Conservation (phyloP, 2,888 invertebrate species). For the Nipponacmea schrenckii region DNA sequence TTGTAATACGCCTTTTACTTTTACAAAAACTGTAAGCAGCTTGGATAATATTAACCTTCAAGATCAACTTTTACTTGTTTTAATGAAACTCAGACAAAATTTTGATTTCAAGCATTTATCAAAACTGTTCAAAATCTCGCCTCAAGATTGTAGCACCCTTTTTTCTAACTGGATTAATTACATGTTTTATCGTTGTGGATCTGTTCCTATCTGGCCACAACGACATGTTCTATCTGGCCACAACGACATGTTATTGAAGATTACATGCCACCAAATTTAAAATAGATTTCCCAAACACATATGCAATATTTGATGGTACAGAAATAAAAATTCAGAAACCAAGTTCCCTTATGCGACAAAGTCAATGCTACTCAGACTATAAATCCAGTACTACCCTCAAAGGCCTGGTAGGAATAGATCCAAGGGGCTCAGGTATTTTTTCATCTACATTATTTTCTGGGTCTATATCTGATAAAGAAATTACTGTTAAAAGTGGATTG, state of each 20-base stretch:
- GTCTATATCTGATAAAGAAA: conserved; percentile 26
- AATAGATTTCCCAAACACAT: conserved; percentile 4
- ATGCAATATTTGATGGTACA: conserved; percentile 10
- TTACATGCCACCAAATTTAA: neutral
- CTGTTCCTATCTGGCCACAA: neutral
- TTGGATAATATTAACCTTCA: neutral
- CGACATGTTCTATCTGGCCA: too few relatives aligned
- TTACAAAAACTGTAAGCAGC: neutral
- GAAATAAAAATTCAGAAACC: conserved; percentile 13
- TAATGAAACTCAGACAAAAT: neutral
- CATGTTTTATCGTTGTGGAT: neutral
- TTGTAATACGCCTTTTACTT: neutral
- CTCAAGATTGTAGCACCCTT: neutral
- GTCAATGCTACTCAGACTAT: conserved; percentile 25
- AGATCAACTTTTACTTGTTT: neutral
- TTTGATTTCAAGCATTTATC: neutral
- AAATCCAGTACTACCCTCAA: conserved; percentile 29
- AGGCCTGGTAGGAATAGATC: conserved; percentile 22
- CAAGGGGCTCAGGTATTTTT: conserved; percentile 27
- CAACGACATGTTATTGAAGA: neutral
- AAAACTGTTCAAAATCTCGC: neutral
- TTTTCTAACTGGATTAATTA: neutral
- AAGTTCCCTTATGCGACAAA: conserved; percentile 7
- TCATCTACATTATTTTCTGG: conserved; percentile 25
- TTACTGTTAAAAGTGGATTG: conserved; percentile 16